Evolutionary conservation across 2,797 vertebrate species (phyloP), one percentile per base, ranked within the genome.

Genomic region (Oreochromis mossambicus): DNA sequence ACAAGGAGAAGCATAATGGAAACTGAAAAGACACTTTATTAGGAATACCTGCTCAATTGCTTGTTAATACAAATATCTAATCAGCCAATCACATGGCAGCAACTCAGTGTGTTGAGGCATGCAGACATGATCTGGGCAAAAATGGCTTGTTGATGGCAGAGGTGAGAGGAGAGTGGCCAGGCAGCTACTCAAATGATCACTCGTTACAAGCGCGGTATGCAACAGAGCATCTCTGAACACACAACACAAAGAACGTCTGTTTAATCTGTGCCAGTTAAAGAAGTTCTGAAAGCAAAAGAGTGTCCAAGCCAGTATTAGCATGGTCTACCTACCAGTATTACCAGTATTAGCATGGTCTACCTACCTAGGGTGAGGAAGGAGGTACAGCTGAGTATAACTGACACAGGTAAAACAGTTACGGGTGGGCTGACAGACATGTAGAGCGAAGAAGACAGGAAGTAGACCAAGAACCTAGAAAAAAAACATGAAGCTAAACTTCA

Each of bases 241-340:
- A 1, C 66, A 43, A 17, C 38, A 70, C 66, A 70, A 26, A 3
- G 13, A 4, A 4, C 38, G 0, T 0, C 26, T 70, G 21, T 70
- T 26, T 43, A 26, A 43, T 26, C 21, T 24, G 38, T 0, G 38
- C 66, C 8, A 26, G 13, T 43, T 43, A 1, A 46, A 24, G 36
- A 24, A 9, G 63, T 9, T 41, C 36, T 41, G 36, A 68, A 0
- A 21, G 19, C 19, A 38, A 7, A 66, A 0, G n/a, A 24, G 63
- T 1, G 5, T 68, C 63, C 63, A 41, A 38, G 9, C 58, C 17
- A n/a, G 36, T 41, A 41, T 36, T 2, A 68, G 36, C 12, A 14
- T 1, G 7, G 19, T 21, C 0, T 66, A 0, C 19, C 0, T 21
- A 26, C 24, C 24, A 26, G 26, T 26, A 26, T 26, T 26, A 26